These are phyloP conservation scores for Columba janthina DNA, from an alignment of 2,113 vertebrate genomes.

Conservation along the genomic window DNA sequence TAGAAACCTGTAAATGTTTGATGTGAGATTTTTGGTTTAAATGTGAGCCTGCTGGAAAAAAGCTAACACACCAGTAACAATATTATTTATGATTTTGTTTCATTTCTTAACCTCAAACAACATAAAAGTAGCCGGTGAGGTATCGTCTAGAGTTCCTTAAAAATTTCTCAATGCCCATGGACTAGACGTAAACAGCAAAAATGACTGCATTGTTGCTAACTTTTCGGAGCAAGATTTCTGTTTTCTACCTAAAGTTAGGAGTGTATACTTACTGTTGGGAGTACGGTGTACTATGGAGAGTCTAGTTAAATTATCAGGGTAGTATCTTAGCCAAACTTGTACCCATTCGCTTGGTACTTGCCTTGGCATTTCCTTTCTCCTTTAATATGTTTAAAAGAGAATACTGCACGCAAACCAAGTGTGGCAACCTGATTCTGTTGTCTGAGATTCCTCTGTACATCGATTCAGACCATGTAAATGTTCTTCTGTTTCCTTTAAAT, in stretches of 20 bases:
- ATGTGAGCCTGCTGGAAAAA: slow-evolving; percentile 23
- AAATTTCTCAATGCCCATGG: slow-evolving; percentile 72
- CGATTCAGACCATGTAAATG: slow-evolving; percentile 26
- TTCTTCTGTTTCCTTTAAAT: slow-evolving; percentile 60
- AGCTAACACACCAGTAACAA: slow-evolving; percentile 28
- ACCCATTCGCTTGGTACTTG: slow-evolving; percentile 26
- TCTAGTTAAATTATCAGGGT: slow-evolving; percentile 56
- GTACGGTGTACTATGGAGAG: slow-evolving; percentile 24
- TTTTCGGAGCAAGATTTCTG: slow-evolving; percentile 42
- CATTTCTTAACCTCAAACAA: slow-evolving; percentile 68
- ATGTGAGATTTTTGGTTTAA: slow-evolving; percentile 59
- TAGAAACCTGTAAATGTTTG: slow-evolving; percentile 52
- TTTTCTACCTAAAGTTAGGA: slow-evolving; percentile 38
- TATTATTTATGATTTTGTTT: neutral
- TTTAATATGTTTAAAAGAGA: slow-evolving; percentile 66
- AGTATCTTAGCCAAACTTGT: slow-evolving; percentile 60
- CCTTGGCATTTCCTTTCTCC: slow-evolving; percentile 43
- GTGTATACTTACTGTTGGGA: slow-evolving; percentile 71
- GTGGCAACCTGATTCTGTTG: slow-evolving; percentile 34
- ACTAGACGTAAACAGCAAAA: slow-evolving; percentile 75
- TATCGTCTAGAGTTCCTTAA: slow-evolving; percentile 66
- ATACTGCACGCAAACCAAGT: slow-evolving; percentile 55
- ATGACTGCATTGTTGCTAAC: slow-evolving; percentile 46
- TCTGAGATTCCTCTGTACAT: slow-evolving; percentile 52
- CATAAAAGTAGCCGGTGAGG: slow-evolving; percentile 57